Percentiles rank a stretch among this genome's conserved stretches.
These are phyloP conservation scores for Mesembrinibis cayennensis DNA, from an alignment of 2,113 vertebrate genomes.

Conservation along the genomic window DNA sequence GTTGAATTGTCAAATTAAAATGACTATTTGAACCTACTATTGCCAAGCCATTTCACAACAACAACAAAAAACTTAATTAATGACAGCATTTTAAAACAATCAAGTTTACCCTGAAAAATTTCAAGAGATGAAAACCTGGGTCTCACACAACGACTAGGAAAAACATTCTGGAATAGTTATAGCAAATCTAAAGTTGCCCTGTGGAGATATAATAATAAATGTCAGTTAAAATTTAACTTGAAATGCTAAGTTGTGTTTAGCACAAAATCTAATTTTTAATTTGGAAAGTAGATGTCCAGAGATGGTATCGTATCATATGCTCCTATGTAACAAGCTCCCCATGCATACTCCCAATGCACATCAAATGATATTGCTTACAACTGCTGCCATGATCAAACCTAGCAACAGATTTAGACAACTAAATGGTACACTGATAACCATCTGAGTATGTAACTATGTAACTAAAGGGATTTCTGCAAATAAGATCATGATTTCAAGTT, in stretches of 20 bases:
- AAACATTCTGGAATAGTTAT: neutral
- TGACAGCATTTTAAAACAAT: neutral
- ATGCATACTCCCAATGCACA: neutral
- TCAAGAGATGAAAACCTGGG: neutral
- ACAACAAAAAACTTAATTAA: neutral
- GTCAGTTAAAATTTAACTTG: neutral
- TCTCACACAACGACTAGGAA: neutral
- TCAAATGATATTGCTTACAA: neutral
- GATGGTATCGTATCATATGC: neutral
- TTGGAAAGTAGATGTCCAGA: neutral
- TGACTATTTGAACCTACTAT: neutral
- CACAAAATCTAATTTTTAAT: neutral
- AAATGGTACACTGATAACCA: neutral
- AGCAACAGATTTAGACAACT: neutral
- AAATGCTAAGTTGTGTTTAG: neutral
- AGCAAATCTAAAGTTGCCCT: neutral
- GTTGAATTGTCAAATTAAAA: neutral
- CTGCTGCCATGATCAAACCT: neutral
- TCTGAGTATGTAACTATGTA: neutral
- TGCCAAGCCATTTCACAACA: neutral
- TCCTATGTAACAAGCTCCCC: neutral
- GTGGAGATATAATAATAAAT: neutral
- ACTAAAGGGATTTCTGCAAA: neutral
- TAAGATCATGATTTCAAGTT: neutral
- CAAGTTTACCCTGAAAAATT: neutral